Base-by-base conservation (phyloP, 2,888 invertebrate genomes). In the Epirrita christyi region DNA sequence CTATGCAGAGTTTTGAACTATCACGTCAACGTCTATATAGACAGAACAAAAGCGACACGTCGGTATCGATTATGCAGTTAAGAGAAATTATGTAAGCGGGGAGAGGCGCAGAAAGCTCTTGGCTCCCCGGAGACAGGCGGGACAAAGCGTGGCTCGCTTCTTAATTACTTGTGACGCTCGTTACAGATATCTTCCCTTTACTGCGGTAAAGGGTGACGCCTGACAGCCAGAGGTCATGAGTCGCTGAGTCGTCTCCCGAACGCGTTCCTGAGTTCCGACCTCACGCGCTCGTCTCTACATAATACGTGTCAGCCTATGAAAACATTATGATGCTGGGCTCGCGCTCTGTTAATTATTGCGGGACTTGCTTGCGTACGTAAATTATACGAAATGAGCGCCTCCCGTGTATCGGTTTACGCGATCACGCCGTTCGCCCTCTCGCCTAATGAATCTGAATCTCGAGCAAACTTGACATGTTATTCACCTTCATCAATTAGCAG, bases 41-140 rank as follows among this genome's bases (percentile, higher is more conserved):
- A 85, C 83, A 71, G 71, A 72, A 78, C 77, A 72, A 79, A 73
- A 80, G 76, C 75, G 78, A 83, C 84, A 85, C 80, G 78, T 82
- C 75, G 70, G 68, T 87, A 89, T 89, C 85, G 89, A 88, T 88
- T 88, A 88, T 88, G 80, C 86, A 85, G 85, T 88, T 87, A 86
- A 78, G 80, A 81, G 82, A 80, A 84, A 88, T 88, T 83, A 86
- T 85, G 80, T 85, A 84, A 88, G 81, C 77, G 77, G 80, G 81
- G 83, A 73, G 83, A 80, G 76, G 76, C 77, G 77, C 64, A 66
- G 78, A 77, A 76, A 79, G 76, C 77, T 71, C 72, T 70, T 68
- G 62, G 67, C 67, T 71, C 66, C 77, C 76, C 66, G 69, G 61
- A 67, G 71, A 67, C 59, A 52, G 68, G 15, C 67, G 78, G 79